Conservation (phyloP, 2,797 vertebrate genomes). For the Cephalopachus bancanus region DNA sequence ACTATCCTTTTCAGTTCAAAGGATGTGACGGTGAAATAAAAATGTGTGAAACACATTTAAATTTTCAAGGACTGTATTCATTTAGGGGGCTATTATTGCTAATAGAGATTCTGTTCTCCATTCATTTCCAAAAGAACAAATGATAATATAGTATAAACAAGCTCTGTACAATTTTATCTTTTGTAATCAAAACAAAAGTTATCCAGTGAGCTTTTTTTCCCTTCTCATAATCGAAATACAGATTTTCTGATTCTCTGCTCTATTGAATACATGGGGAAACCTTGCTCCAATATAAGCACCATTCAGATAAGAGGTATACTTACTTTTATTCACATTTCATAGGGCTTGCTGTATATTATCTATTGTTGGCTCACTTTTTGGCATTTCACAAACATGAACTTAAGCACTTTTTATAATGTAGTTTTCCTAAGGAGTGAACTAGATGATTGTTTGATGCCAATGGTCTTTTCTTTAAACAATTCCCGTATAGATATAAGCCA, state of each 20-base stretch:
- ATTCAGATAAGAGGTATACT: not conserved
- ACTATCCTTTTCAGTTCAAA: not conserved
- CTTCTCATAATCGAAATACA: not conserved
- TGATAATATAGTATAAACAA: not conserved
- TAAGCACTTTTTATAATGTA: not conserved
- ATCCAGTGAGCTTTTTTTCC: not conserved
- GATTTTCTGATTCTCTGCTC: not conserved
- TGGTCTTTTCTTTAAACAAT: not conserved
- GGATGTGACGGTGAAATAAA: not conserved
- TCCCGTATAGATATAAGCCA: not conserved
- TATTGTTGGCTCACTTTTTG: not conserved
- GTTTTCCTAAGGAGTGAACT: not conserved
- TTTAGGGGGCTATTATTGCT: not conserved
- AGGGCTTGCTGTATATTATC: not conserved
- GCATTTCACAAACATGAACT: not conserved
- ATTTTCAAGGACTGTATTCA: rapidly evolving
- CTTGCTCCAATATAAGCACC: not conserved
- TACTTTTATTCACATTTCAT: not conserved
- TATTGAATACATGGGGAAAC: not conserved
- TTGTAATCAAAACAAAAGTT: not conserved
- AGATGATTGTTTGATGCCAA: not conserved
- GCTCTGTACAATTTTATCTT: not conserved
- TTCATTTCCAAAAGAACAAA: constrained; percentile 18
- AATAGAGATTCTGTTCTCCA: not conserved
- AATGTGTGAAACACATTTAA: not conserved